Evolutionary conservation across 2,888 invertebrate species (phyloP).

Genomic region (Molorchus minor): DNA sequence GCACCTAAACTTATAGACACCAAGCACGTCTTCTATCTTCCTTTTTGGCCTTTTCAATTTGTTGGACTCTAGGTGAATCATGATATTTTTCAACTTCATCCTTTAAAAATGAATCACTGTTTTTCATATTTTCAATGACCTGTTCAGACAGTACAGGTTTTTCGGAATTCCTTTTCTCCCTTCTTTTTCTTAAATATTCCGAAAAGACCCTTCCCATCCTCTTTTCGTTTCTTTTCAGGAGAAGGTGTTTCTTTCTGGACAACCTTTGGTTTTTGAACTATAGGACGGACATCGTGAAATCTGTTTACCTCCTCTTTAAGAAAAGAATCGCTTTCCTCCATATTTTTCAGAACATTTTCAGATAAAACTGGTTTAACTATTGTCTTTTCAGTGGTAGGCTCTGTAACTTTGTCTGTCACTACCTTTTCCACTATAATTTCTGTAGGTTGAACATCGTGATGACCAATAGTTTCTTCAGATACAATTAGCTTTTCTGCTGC

Average conservation of each 20-base stretch:
- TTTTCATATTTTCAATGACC: slow-evolving; percentile 2
- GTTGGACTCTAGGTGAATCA: slow-evolving; percentile 19
- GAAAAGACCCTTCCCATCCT: slow-evolving; percentile 1
- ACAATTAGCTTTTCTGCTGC: slow-evolving; percentile 15
- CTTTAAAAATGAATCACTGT: slow-evolving; percentile 24
- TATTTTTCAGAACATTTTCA: slow-evolving; percentile 33
- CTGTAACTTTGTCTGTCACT: no score
- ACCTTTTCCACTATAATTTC: no score
- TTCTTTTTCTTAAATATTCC: slow-evolving; percentile 19
- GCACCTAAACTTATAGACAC: no score
- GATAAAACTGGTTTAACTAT: slow-evolving; percentile 24
- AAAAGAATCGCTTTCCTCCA: slow-evolving; percentile 41
- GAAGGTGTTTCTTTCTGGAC: background rate
- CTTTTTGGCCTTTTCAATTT: no score
- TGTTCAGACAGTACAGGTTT: background rate
- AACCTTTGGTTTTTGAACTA: background rate
- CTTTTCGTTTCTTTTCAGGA: background rate
- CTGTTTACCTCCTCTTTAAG: slow-evolving; percentile 28
- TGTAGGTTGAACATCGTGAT: no score
- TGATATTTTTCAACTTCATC: slow-evolving; percentile 41
- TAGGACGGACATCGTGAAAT: slow-evolving; percentile 18
- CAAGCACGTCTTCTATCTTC: no score
- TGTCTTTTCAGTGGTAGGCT: background rate
- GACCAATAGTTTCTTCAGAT: no score
- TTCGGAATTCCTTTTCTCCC: slow-evolving; percentile 6